Base-by-base conservation (phyloP, 2,797 vertebrate genomes). In the Glyptemys insculpta region DNA sequence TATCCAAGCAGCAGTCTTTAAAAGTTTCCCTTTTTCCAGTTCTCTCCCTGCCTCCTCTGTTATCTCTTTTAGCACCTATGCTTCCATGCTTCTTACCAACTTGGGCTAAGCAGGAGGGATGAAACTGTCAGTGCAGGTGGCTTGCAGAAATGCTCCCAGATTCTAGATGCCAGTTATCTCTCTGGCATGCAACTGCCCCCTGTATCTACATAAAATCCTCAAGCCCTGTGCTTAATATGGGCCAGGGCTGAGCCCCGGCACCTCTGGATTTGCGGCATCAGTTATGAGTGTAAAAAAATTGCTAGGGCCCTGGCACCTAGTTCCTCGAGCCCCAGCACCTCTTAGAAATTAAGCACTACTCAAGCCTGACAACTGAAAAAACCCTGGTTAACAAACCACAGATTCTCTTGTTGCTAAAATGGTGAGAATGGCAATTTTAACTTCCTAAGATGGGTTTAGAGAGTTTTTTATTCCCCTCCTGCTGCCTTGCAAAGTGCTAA, bases 361-460 rank as follows among this genome's bases (percentile, higher is more conserved):
- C 41, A 19, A 52, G 62, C 34, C 34, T 65, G 62, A n/a, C 34
- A 62, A 10, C 29, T 8, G 59, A 62, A 57, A 29, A 57, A 29
- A 34, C 29, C 31, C 31, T 62, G 59, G 56, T 29, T 29, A 62
- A 65, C 34, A 65, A 65, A 65, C 15, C 34, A 65, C 65, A 37
- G 65, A 37, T 23, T 37, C 19, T 88, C 49, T 53, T 34, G 41
- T 83, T n/a, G 25, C 74, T 27, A n/a, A 83, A 83, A n/a, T 2
- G 25, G 19, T 6, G n/a, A 83, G 59, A 14, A 4, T 74, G 81
- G 47, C 81, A 50, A 78, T 76, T n/a, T 76, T 52, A 16, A 80
- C 27, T 83, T 88, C 54, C 56, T 2, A 0, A 0, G 1, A 41
- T 0, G 0, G 56, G 15, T 52, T 81, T 37, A 56, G 74, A 65